A percentile compares a stretch with the other conserved stretches of the same genome.
These are phyloP conservation scores for Drosophila emarginata DNA, from an alignment of 2,888 invertebrate genomes.

Conservation along the genomic window DNA sequence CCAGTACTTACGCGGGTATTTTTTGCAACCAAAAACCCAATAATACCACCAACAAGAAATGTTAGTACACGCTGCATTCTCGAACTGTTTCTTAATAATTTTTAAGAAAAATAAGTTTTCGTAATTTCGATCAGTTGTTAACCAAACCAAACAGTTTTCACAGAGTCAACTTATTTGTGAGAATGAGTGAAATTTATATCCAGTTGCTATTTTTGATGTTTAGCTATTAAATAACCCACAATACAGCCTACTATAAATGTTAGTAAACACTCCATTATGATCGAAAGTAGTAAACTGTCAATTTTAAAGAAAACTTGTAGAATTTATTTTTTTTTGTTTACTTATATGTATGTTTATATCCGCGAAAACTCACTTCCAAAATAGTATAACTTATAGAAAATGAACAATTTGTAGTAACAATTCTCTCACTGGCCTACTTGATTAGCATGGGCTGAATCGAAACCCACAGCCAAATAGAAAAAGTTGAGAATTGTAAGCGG, in stretches of 20 bases:
- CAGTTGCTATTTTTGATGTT: not conserved
- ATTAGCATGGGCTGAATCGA: too few relatives aligned
- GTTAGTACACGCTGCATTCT: conserved; percentile 43
- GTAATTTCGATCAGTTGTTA: not conserved
- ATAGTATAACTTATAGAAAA: too few relatives aligned
- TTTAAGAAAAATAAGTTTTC: not conserved
- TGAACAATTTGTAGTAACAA: too few relatives aligned
- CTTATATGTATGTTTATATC: not conserved
- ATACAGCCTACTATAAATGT: conserved; percentile 44
- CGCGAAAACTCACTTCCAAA: too few relatives aligned
- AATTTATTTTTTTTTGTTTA: too few relatives aligned
- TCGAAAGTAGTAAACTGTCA: not conserved
- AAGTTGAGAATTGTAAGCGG: too few relatives aligned
- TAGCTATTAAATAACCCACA: conserved; percentile 39
- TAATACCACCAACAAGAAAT: conserved; percentile 44
- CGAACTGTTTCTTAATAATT: not conserved
- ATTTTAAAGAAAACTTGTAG: not conserved
- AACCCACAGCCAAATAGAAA: too few relatives aligned
- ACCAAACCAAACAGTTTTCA: not conserved
- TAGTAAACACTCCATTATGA: conserved; percentile 27
- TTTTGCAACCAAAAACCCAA: conserved; percentile 38
- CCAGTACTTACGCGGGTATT: conserved; percentile 37
- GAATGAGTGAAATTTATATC: not conserved
- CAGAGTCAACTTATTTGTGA: conserved; percentile 13
- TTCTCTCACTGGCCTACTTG: too few relatives aligned